A percentile compares a stretch with the other conserved stretches of the same genome.
phyloP scores from a whole-genome alignment of 1,140 invertebrate species.

The Drosophila bocki region DNA sequence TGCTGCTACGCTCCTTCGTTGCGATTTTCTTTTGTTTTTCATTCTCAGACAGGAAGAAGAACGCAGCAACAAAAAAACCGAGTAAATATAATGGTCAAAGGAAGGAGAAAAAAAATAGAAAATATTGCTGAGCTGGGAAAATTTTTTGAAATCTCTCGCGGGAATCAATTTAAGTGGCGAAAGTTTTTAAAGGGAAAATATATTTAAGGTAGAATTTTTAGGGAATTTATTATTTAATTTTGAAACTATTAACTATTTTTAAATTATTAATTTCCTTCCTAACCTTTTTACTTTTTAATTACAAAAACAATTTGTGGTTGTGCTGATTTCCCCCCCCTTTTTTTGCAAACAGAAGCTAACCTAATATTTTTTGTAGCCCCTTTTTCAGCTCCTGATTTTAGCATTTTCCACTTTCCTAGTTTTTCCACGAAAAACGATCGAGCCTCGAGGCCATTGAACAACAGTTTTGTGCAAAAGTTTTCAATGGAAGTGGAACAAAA shows the following conservation, averaged over 20 bases:
- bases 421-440: constrained; percentile 39
- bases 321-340: background rate
- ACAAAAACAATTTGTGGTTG: constrained; percentile 5
- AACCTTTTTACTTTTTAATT: background rate
- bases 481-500: constrained; percentile 54
- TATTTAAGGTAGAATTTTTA: background rate
- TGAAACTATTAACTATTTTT: background rate
- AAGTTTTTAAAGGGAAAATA: background rate
- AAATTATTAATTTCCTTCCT: background rate
- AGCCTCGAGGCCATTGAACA: constrained; percentile 41
- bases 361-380: no score
- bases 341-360: background rate
- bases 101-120: background rate
- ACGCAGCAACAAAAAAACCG: background rate
- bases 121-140: constrained; percentile 9
- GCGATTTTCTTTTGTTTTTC: constrained; percentile 43
- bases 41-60: constrained; percentile 14
- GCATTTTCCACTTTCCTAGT: constrained; percentile 5
- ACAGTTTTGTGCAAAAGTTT: constrained; percentile 39
- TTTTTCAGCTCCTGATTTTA: background rate
- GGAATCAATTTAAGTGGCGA: constrained; percentile 13
- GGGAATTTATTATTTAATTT: background rate
- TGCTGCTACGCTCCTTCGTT: constrained; percentile 5
- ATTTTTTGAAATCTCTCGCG: constrained; percentile 25
- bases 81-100: constrained; percentile 19